A percentile compares a stretch with the other conserved stretches of the same genome.
phyloP scores from a whole-genome alignment of 1,140 invertebrate genomes.

The Tribolium madens region DNA sequence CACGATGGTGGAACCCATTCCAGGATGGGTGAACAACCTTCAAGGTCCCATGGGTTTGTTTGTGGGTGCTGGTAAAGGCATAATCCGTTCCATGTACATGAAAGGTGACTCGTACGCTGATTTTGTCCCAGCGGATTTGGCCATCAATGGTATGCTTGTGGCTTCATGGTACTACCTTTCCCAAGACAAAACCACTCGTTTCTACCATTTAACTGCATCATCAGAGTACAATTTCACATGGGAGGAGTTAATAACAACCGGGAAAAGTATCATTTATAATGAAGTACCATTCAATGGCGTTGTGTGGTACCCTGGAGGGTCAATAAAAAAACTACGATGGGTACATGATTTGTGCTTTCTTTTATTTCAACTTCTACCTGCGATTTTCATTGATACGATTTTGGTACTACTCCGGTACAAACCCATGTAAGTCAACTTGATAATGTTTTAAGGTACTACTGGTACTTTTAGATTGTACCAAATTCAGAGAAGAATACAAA shows the following conservation, averaged over 20 bases:
- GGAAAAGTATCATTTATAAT: constrained; percentile 65
- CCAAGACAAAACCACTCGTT: constrained; percentile 50
- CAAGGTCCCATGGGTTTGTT: constrained; percentile 88
- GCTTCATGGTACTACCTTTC: constrained; percentile 66
- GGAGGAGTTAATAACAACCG: constrained; percentile 73
- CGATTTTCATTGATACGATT: constrained; percentile 69
- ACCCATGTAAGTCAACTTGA: constrained; percentile 66
- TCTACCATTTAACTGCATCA: constrained; percentile 77
- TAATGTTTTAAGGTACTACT: not conserved
- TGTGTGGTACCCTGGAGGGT: constrained; percentile 70
- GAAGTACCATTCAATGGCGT: constrained; percentile 65
- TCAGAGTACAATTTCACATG: constrained; percentile 80
- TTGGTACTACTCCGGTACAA: constrained; percentile 68
- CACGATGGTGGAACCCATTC: constrained; percentile 80
- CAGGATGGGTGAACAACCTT: constrained; percentile 94
- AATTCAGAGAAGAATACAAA: constrained; percentile 63
- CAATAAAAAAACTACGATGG: constrained; percentile 68
- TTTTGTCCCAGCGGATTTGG: constrained; percentile 86
- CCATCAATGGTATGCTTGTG: constrained; percentile 80
- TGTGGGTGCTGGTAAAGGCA: constrained; percentile 85
- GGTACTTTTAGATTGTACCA: constrained; percentile 44
- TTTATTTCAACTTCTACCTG: constrained; percentile 71
- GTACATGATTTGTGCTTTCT: constrained; percentile 69
- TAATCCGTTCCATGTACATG: constrained; percentile 87
- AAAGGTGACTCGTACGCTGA: constrained; percentile 83